Base-by-base conservation (phyloP, 2,888 invertebrate species). In the Automeris io region DNA sequence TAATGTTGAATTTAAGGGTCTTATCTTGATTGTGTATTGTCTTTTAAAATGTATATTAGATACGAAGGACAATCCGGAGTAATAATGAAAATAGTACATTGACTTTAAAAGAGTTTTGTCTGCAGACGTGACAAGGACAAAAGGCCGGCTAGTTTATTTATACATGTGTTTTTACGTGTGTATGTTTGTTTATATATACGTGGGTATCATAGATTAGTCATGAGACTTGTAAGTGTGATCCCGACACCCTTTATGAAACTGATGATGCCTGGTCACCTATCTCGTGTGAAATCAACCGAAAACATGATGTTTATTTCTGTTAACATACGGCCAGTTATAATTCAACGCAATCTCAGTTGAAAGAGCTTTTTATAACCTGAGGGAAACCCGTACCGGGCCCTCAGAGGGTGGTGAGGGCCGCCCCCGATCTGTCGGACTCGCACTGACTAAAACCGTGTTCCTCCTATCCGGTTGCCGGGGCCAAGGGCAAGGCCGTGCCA, bases 161-260 rank as follows among this genome's bases (percentile, higher is more conserved):
- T 62, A 57, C 66, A 60, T 58, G 61, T 50, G n/a, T n/a, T n/a
- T n/a, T n/a, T n/a, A n/a, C n/a, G n/a, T n/a, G 46, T 52, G 61
- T 65, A 68, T 60, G n/a, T n/a, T n/a, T n/a, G n/a, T n/a, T n/a
- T n/a, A n/a, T n/a, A n/a, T n/a, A n/a, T n/a, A n/a, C n/a, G n/a
- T n/a, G n/a, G n/a, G n/a, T n/a, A n/a, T n/a, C n/a, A n/a, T n/a
- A n/a, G n/a, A 70, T 77, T 69, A 68, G 61, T 61, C 60, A 72
- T 72, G 63, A 74, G 64, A 67, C 68, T 74, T 67, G 67, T 70
- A 77, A 75, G 75, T 63, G 62, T n/a, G n/a, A n/a, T n/a, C n/a
- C 72, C 72, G 76, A 73, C 73, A 77, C 76, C 73, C 71, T 72
- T 65, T 64, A 60, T 65, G 75, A 77, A 72, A 71, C 75, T 71